phyloP scores from a whole-genome alignment of 2,888 invertebrate species.

The Synanthedon andrenaeformis region DNA sequence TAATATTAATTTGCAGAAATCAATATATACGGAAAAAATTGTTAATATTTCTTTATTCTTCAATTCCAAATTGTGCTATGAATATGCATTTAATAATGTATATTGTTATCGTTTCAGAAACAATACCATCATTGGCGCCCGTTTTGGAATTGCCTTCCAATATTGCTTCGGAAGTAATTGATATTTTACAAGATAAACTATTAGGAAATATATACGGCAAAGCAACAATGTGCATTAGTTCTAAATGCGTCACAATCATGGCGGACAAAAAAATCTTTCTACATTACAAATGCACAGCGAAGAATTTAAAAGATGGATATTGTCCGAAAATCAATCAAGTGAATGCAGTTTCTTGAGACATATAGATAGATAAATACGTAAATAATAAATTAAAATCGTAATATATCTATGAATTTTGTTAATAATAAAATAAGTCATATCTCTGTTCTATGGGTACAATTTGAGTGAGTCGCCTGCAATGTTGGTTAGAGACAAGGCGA shows the following conservation, averaged over 20 bases:
- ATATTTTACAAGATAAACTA: constrained; percentile 52
- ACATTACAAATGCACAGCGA: constrained; percentile 41
- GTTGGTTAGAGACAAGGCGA: no score
- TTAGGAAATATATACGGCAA: constrained; percentile 52
- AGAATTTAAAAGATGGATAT: constrained; percentile 43
- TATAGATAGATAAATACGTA: no score
- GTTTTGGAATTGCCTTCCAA: constrained; percentile 57
- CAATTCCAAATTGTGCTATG: no score
- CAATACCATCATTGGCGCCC: constrained; percentile 46
- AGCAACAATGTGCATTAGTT: constrained; percentile 46
- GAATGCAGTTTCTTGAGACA: constrained; percentile 10
- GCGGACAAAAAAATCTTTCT: constrained; percentile 43
- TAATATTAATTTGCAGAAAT: no score
- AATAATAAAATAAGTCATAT: no score
- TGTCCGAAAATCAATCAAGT: constrained; percentile 28
- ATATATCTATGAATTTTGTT: no score
- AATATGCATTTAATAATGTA: no score
- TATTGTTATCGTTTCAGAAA: constrained; percentile 33
- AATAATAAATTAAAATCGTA: no score
- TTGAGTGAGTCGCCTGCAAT: no score
- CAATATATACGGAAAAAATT: no score
- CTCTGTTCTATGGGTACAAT: no score
- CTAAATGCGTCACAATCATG: constrained; percentile 47
- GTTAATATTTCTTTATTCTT: no score
- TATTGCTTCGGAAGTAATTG: constrained; percentile 49